phyloP scores from a whole-genome alignment of 2,888 invertebrate genomes.

The Harpagoxenus sublaevis region DNA sequence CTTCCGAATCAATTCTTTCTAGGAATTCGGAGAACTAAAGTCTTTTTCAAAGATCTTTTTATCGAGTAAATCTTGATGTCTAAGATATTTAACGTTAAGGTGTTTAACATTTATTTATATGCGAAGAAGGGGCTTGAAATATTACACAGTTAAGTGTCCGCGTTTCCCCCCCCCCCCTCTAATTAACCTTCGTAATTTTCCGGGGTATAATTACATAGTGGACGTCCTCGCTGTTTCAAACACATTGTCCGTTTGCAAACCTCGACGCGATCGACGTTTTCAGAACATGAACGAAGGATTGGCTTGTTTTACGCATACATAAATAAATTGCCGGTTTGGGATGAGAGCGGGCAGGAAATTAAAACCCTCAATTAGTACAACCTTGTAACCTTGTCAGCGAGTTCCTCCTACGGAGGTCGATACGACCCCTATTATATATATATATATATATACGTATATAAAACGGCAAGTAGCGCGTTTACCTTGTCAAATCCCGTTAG shows the following conservation, averaged over 20 bases:
- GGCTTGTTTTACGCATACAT: constrained; percentile 56
- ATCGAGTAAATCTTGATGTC: background rate
- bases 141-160: background rate
- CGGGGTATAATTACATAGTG: background rate
- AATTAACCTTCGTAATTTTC: constrained; percentile 12
- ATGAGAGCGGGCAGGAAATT: constrained; percentile 75
- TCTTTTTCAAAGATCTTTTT: background rate
- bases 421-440: constrained; percentile 57
- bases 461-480: constrained; percentile 50
- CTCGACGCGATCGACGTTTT: constrained; percentile 29
- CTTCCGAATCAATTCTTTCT: background rate
- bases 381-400: constrained; percentile 78
- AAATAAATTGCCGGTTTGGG: constrained; percentile 66
- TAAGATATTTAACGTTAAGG: background rate
- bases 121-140: background rate
- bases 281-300: constrained; percentile 35
- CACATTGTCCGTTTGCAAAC: background rate
- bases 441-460: background rate
- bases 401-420: constrained; percentile 71
- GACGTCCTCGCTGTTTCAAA: background rate
- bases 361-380: constrained; percentile 77
- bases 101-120: background rate
- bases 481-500: constrained; percentile 68
- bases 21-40: background rate
- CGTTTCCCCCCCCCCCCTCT: background rate